Conservation (phyloP, 2,113 vertebrate species). For the rat (Rattus norvegicus) region GRCr8 NC_086036.1:52674501-52675000, state of each 20-base stretch:
- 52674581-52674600: background rate
- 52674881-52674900: background rate
- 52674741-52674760: background rate
- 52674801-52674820: slow-evolving; percentile 32
- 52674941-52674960: background rate
- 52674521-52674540: background rate
- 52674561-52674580: background rate
- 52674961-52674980: background rate
- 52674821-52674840: background rate
- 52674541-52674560: background rate
- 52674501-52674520: background rate
- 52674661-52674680: background rate
- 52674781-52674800: slow-evolving; percentile 29
- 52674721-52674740: background rate
- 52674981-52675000: slow-evolving; percentile 20
- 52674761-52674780: background rate
- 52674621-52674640: background rate
- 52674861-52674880: background rate
- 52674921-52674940: background rate
- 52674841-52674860: background rate
- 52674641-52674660: background rate
- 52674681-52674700: background rate
- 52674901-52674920: background rate
- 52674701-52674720: background rate
- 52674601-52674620: background rate